phyloP scores from a whole-genome alignment of 1,140 invertebrate genomes.

The Pissodes strobi region DNA sequence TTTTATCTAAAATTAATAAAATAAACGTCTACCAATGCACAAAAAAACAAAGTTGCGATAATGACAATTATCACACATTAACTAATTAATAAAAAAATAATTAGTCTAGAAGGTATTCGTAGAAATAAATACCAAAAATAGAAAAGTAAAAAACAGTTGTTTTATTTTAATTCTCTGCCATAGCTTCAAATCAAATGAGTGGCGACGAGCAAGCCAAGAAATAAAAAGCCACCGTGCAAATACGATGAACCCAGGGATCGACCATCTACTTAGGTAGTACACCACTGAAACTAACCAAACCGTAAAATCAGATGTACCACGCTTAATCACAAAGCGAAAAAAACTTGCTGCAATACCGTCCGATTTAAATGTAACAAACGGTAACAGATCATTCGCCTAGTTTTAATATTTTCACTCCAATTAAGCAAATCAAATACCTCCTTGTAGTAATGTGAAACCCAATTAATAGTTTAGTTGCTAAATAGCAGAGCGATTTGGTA shows the following conservation, averaged over 20 bases:
- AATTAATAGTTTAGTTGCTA: conserved; percentile 19
- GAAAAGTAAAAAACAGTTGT: too few species aligned
- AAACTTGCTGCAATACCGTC: conserved; percentile 19
- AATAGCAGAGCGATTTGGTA: conserved; percentile 19
- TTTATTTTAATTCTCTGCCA: too few species aligned
- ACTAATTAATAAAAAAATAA: too few species aligned
- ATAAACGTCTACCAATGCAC: too few species aligned
- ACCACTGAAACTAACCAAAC: conserved; percentile 18
- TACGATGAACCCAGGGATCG: background rate
- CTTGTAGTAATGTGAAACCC: conserved; percentile 10
- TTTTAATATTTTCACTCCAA: conserved; percentile 32
- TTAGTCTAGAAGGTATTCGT: too few species aligned
- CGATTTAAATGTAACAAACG: conserved; percentile 19
- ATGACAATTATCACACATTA: too few species aligned
- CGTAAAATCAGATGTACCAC: conserved; percentile 28
- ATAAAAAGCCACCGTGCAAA: conserved; percentile 9
- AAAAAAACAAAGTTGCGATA: too few species aligned
- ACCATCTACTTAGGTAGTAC: background rate
- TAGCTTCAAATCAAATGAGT: too few species aligned
- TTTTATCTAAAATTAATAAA: too few species aligned
- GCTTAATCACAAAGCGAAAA: conserved; percentile 26
- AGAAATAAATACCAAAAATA: too few species aligned
- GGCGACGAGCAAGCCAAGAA: too few species aligned
- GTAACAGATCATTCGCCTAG: conserved; percentile 17
- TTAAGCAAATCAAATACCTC: conserved; percentile 21